Base-by-base conservation (phyloP, 1,140 invertebrate genomes). In the Macrobrachium nipponense region DNA sequence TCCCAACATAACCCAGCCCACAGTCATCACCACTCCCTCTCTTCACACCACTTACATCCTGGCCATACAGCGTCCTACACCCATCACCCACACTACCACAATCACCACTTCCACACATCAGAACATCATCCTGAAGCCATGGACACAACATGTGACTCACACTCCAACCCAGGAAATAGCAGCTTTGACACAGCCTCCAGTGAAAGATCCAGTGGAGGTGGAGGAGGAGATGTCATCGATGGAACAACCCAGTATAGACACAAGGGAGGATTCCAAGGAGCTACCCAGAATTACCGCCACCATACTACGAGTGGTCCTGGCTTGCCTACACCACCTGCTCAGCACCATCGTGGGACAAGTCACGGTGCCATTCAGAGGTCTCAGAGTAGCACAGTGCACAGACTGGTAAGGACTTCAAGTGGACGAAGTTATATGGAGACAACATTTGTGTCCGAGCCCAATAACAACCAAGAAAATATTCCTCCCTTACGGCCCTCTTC, bases 401-500 rank as follows among this genome's bases (percentile, higher is more conserved):
- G 79, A 60, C 51, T 88, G 66, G 87, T 88, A 17, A 88, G 87
- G 73, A 88, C 87, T 70, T 44, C 87, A 12, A 88, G 87, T 88
- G 87, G 87, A 59, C 86, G 87, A 44, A 88, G 87, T 73, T 88
- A 88, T 64, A 88, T 88, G 87, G 87, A 88, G 80, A 88, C 87
- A 36, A 88, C 87, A 27, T 88, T 88, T 82, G 61, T 88, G 8
- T 85, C 79, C 15, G 87, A 88, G 51, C 84, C 82, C 11, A 82
- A 78, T 82, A 76, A 81, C 20, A 87, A 89, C 59, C 88, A 89
- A 81, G 88, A 89, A 70, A 89, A 89, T 80, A 89, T 89, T 85
- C 88, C 88, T 44, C 86, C 88, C 12, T 59, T 81, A n/a, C 84
- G 78, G 43, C 44, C 83, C 58, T 58, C 78, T 43, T 61, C 83